These are phyloP conservation scores for Zosterops borbonicus DNA, from an alignment of 2,113 vertebrate species.

Conservation along the genomic window DNA sequence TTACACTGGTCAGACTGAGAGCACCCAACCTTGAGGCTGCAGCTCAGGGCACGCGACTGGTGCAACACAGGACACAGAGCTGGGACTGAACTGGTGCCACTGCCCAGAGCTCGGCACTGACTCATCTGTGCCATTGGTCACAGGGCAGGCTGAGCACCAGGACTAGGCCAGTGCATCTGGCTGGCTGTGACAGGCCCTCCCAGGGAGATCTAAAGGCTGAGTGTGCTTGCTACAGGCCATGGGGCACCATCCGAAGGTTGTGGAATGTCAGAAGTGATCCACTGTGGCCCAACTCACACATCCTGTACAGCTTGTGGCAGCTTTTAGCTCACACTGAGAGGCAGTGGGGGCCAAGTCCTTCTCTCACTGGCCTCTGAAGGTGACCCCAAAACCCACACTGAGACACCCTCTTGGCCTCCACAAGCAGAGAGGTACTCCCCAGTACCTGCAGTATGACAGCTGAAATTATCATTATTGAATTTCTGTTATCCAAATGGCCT, in stretches of 20 bases:
- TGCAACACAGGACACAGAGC: too few species aligned
- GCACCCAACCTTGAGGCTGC: background rate
- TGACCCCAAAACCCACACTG: background rate
- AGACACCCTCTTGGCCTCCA: background rate
- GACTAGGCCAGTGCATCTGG: rapidly evolving
- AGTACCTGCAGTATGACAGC: background rate
- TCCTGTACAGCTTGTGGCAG: background rate
- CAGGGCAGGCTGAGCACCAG: background rate
- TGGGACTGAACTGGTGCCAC: background rate
- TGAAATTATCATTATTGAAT: background rate
- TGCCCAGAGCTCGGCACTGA: rapidly evolving
- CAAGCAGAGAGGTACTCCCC: background rate
- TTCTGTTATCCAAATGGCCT: background rate
- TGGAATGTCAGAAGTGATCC: background rate
- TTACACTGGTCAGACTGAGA: background rate
- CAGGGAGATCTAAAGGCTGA: background rate
- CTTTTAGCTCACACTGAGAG: background rate
- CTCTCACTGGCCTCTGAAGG: background rate
- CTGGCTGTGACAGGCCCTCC: background rate
- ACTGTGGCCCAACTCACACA: background rate
- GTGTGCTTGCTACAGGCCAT: rapidly evolving
- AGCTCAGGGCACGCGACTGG: background rate
- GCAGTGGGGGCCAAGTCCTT: background rate
- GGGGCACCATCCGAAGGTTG: background rate
- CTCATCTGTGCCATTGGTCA: background rate